Evolutionary conservation across 2,797 vertebrate species (phyloP), one percentile per base, ranked within the genome.

Genomic region (Alca torda): DNA sequence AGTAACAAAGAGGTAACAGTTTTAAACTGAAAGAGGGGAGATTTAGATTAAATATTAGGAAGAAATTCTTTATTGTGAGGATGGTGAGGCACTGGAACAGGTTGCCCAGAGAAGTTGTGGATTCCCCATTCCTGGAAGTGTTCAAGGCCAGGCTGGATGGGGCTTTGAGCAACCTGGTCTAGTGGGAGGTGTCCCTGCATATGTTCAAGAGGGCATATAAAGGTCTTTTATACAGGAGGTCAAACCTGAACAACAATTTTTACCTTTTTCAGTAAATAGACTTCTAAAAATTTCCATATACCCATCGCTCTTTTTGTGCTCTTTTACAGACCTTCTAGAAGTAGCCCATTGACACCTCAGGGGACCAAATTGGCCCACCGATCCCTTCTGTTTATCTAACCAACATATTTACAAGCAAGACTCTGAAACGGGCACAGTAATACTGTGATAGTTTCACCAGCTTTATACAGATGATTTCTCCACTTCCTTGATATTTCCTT

Each of bases 201-300:
- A 51, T 77, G n/a, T 72, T 46, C 3, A 1, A 28, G 43, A 82
- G 56, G 75, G 23, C 41, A 31, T 30, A 39, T 50, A 53, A 91
- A 92, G 12, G 9, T 83, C 31, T 91, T 96, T 85, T 48, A 60
- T 43, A 53, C 6, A n/a, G 18, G 25, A 93, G 30, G 53, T 91
- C 48, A 85, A 83, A 69, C 9, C 3, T 8, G 45, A 85, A 85
- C 50, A 81, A 24, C 30, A 51, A n/a, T 86, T 90, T 90, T 84
- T 67, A 88, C 7, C 76, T 61, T 76, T 69, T 80, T 74, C 35
- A 37, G 39, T 68, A 87, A 63, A 59, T 41, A 45, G 30, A 57
- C 11, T 63, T 91, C 4, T 51, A 73, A 77, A 91, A 48, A 37
- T 64, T 60, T 83, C 79, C 41, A 18, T 54, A 35, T 31, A 8